A percentile compares a stretch with the other conserved stretches of the same genome.
phyloP scores from a whole-genome alignment of 2,113 vertebrate genomes.

The Dipodomys merriami region DNA sequence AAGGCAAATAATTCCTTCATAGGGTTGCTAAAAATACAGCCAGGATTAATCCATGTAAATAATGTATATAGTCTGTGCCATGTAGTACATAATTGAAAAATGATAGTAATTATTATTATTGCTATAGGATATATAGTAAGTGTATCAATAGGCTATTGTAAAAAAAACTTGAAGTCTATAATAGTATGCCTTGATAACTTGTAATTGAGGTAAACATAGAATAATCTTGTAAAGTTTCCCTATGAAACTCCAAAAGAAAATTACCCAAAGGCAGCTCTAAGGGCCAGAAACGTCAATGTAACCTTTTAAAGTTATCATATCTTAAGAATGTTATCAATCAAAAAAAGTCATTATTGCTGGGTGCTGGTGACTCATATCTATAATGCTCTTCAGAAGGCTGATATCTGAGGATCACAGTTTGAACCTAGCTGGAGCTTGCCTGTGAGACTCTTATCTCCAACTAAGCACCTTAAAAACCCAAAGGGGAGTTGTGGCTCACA shows the following conservation, averaged over 20 bases:
- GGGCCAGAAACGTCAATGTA: background rate
- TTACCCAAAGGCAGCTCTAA: background rate
- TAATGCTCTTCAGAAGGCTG: too few relatives aligned
- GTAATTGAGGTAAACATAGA: slow-evolving; percentile 32
- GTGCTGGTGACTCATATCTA: too few relatives aligned
- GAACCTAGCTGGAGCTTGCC: too few relatives aligned
- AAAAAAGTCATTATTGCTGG: background rate
- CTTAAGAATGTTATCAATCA: background rate
- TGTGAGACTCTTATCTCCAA: too few relatives aligned
- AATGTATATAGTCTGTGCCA: background rate
- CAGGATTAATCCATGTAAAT: slow-evolving; percentile 14
- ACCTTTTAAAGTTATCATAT: background rate
- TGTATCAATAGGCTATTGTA: background rate
- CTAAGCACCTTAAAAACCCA: too few relatives aligned
- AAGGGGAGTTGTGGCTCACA: too few relatives aligned
- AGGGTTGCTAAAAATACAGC: background rate
- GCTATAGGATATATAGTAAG: background rate
- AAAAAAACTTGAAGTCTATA: background rate
- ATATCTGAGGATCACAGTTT: too few relatives aligned
- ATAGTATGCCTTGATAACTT: background rate
- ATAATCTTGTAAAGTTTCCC: slow-evolving; percentile 5
- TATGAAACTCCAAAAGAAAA: background rate
- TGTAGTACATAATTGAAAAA: background rate
- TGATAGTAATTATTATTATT: background rate
- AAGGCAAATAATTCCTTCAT: slow-evolving; percentile 42